These are phyloP conservation scores for Octodon degus DNA, from an alignment of 2,113 vertebrate species.

Conservation along the genomic window DNA sequence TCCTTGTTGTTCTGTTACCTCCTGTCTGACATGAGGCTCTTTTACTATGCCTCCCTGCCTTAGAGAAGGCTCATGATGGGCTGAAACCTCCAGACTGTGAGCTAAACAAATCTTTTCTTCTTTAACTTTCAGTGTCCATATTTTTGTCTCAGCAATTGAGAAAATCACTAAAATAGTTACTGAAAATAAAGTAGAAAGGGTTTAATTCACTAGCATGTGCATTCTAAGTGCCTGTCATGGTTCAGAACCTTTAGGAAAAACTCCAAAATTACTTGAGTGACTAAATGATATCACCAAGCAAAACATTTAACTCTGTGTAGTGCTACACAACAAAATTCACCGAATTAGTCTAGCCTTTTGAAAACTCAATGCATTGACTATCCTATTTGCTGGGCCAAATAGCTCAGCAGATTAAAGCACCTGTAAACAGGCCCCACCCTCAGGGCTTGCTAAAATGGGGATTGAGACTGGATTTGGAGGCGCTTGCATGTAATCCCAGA, in stretches of 20 bases:
- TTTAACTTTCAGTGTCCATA: not conserved
- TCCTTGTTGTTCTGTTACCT: not conserved
- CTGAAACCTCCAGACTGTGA: not conserved
- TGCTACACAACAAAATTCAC: not conserved
- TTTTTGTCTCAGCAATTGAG: not conserved
- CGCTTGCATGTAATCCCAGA: too few species aligned
- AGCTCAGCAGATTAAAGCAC: too few species aligned
- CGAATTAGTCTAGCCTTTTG: not conserved
- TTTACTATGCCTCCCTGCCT: not conserved
- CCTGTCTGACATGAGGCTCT: not conserved
- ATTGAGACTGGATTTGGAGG: too few species aligned
- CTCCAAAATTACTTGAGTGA: not conserved
- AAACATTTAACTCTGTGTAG: not conserved
- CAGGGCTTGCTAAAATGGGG: too few species aligned
- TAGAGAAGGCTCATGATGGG: not conserved
- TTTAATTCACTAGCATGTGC: not conserved
- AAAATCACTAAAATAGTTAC: not conserved
- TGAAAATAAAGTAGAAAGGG: not conserved
- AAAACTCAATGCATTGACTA: too few species aligned
- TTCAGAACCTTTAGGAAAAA: conserved; percentile 6
- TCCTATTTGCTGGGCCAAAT: too few species aligned
- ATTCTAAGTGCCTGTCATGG: not conserved
- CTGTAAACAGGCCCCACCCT: too few species aligned
- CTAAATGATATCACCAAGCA: not conserved
- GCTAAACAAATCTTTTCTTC: not conserved